Base-by-base conservation (phyloP, 1,140 invertebrate species). In the Heliothis subflexa region DNA sequence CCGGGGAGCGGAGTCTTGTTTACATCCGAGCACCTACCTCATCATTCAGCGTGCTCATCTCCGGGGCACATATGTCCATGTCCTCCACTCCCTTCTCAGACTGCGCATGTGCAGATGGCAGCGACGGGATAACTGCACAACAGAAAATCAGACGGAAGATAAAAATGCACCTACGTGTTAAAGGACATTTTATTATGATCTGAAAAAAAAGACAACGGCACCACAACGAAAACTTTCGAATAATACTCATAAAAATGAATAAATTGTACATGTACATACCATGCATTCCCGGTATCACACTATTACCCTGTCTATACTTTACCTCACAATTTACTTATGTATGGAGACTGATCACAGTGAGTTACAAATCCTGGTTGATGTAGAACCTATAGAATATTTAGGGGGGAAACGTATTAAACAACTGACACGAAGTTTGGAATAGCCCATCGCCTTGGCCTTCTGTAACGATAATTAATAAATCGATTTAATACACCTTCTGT, bases 391-490 rank as follows among this genome's bases (percentile, higher is more conserved):
- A 81, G 25, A 73, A 74, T 79, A 77, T 71, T 47, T 72, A 57
- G 78, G 76, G 78, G 75, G 76, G 47, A 50, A 70, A 78, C 71
- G 33, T 68, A 81, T 83, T 76, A 82, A 82, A 77, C 50, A 78
- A 80, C 68, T 54, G 79, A 82, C 66, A 73, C 78, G 72, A 80
- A 79, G 81, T 70, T 78, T 82, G 62, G 79, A 83, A 71, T 81
- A 81, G 0, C 76, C 68, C 61, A 55, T 77, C 75, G 40, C 80
- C 82, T 55, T 80, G 83, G 82, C 59, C 80, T 80, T 88, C 88
- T 89, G 88, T 84, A 89, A 88, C 85, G 86, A 87, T 83, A 88
- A 87, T 86, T 83, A 89, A 86, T 86, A 83, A 66, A 87, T 78
- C 82, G 55, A 73, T 82, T 84, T 84, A 82, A 74, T 80, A 71